These are phyloP conservation scores for Alouatta palliata DNA, from an alignment of 2,113 vertebrate species.

Conservation along the genomic window DNA sequence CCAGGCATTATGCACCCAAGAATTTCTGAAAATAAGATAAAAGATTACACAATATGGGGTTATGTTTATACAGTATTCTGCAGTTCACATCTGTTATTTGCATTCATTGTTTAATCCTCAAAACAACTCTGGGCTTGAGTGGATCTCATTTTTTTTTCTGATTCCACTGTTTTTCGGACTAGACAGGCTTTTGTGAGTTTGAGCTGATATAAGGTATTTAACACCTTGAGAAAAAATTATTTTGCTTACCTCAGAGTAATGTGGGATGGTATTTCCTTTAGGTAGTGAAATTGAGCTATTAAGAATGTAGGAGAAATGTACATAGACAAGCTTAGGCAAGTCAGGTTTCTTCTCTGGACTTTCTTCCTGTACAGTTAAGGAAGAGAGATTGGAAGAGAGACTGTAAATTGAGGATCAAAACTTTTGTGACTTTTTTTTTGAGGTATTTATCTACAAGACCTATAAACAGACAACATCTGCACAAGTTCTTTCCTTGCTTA, in stretches of 20 bases:
- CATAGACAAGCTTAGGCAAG: background rate
- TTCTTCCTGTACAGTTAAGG: constrained; percentile 54
- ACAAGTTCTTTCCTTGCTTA: constrained; percentile 15
- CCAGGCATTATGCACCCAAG: background rate
- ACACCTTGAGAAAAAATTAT: constrained; percentile 21
- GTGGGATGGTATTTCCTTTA: constrained; percentile 42
- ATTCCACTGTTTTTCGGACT: background rate
- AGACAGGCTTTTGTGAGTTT: constrained; percentile 25
- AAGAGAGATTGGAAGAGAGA: background rate
- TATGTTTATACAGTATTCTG: background rate
- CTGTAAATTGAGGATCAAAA: background rate
- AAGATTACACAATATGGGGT: background rate
- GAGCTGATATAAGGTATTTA: constrained; percentile 13
- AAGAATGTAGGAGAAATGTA: constrained; percentile 30
- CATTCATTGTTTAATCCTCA: constrained; percentile 28
- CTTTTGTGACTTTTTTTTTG: background rate
- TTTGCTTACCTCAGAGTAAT: constrained; percentile 42
- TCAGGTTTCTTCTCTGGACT: background rate
- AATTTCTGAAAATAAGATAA: constrained; percentile 39
- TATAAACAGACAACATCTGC: constrained; percentile 3
- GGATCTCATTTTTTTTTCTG: constrained; percentile 33
- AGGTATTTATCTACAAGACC: background rate
- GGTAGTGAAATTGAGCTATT: background rate
- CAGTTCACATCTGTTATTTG: background rate
- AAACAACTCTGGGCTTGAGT: background rate